Evolutionary conservation across 2,113 vertebrate genomes (phyloP), one percentile per base, ranked within the genome.

Genomic region (Melanerpes aurifrons): DNA sequence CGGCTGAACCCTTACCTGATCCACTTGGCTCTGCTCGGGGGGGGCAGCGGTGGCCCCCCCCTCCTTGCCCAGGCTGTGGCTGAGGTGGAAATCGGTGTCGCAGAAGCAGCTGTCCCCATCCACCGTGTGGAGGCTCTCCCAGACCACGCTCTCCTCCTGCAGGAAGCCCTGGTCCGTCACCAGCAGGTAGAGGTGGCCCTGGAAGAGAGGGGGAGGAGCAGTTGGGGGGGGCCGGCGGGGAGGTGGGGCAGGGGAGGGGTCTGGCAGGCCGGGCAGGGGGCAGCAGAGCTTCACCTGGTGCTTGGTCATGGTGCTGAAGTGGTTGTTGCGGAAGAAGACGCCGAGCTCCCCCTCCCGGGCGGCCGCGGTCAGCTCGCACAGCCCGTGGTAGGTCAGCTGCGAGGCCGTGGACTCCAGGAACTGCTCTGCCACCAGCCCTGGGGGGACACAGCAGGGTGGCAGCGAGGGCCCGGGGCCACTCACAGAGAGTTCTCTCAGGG

Each of bases 241-340:
- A 10, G 0, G 2, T n/a, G n/a, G 4, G 12, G 5, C 4, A n/a
- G 7, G 3, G 10, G 50, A 12, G 50, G 50, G 9, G 24, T 9
- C 28, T 3, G 0, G 2, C 5, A 0, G 61, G 67, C 15, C 2
- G 5, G 59, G 73, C 15, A 12, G 4, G 54, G 73, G 4, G 4
- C 1, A 43, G 43, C 0, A 3, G 22, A 10, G 35, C 5, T 3
- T 1, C 64, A 99, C 99, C 98, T 99, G 96, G 98, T 99, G 98
- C 96, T 99, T 99, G 85, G 97, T 98, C 97, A 99, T 98, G 59
- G 99, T 99, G 96, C 98, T 99, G 94, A 99, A 99, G 98, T 99
- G 99, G 97, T 99, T 99, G 98, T 99, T 99, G n/a, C 99, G 98
- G 97, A 99, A 99, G 97, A 99, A 99, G 70, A 99, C 99, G 0